phyloP scores from a whole-genome alignment of 1,140 invertebrate species.

The Fopius arisanus region DNA sequence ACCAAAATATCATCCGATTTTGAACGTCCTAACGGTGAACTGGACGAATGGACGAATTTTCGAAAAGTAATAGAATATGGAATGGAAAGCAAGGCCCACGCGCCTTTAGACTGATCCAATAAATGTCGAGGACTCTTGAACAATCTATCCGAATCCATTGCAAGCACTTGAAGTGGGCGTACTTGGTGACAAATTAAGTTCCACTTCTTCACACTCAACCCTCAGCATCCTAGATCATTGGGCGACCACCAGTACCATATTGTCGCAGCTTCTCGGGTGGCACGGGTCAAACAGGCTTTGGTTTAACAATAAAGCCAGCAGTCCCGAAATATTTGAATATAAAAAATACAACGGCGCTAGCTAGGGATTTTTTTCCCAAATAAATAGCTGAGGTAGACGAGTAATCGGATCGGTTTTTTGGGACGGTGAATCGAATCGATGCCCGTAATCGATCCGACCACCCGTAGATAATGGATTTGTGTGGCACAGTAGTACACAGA shows the following conservation, averaged over 20 bases:
- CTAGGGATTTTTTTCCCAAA: constrained; percentile 8
- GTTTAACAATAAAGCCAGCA: neutral
- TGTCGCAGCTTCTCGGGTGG: neutral
- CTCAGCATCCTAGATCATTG: constrained; percentile 27
- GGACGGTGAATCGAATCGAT: constrained; percentile 26
- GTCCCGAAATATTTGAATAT: neutral
- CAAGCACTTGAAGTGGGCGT: constrained; percentile 34
- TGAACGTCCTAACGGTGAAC: too few relatives aligned
- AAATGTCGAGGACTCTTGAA: constrained; percentile 55
- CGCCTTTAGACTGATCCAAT: constrained; percentile 52
- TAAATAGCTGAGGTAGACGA: constrained; percentile 13
- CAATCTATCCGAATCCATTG: neutral
- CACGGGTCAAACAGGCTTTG: constrained; percentile 1
- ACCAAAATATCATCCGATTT: too few relatives aligned
- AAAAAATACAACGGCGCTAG: constrained; percentile 9
- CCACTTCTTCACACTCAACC: constrained; percentile 54
- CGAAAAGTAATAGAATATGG: too few relatives aligned
- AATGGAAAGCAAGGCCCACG: too few relatives aligned
- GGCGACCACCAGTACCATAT: neutral
- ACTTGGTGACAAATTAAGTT: constrained; percentile 63
- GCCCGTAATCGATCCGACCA: constrained; percentile 32
- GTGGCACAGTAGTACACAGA: constrained; percentile 13
- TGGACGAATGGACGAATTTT: too few relatives aligned
- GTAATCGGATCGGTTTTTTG: constrained; percentile 31
- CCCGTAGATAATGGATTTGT: constrained; percentile 23